phyloP scores from a whole-genome alignment of 2,113 vertebrate genomes.

The Sander lucioperca region DNA sequence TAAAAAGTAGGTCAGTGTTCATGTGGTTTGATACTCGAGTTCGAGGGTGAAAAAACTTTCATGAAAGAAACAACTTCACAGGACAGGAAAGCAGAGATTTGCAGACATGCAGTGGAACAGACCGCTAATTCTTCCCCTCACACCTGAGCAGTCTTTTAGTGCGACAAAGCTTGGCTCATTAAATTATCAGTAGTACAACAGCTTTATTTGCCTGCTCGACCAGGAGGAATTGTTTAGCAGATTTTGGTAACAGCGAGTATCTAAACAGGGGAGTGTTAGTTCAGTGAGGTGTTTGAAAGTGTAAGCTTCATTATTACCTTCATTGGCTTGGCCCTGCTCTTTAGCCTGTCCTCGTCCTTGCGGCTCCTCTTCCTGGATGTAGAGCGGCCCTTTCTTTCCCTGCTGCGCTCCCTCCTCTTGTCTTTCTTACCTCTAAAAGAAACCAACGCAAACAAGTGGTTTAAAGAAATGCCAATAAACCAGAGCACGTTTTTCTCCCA shows the following conservation, averaged over 20 bases:
- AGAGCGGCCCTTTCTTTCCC: constrained; percentile 87
- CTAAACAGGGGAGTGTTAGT: neutral
- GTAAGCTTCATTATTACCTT: constrained; percentile 65
- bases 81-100: neutral
- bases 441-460: neutral
- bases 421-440: constrained; percentile 89
- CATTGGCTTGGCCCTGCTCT: constrained; percentile 64
- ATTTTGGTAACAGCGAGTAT: neutral
- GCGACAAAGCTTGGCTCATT: neutral
- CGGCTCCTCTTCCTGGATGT: constrained; percentile 88
- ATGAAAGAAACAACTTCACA: neutral
- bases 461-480: too few relatives aligned
- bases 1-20: constrained; percentile 20
- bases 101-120: neutral
- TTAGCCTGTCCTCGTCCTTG: constrained; percentile 86
- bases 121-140: neutral
- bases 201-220: neutral
- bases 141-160: neutral
- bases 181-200: neutral
- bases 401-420: constrained; percentile 88
- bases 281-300: neutral
- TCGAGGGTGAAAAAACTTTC: too few relatives aligned
- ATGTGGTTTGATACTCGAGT: neutral
- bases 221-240: neutral
- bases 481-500: too few relatives aligned